Percentiles rank a stretch among this genome's conserved stretches.
These are phyloP conservation scores for Catharus bicknelli DNA, from an alignment of 2,113 vertebrate species.

Conservation along the genomic window DNA sequence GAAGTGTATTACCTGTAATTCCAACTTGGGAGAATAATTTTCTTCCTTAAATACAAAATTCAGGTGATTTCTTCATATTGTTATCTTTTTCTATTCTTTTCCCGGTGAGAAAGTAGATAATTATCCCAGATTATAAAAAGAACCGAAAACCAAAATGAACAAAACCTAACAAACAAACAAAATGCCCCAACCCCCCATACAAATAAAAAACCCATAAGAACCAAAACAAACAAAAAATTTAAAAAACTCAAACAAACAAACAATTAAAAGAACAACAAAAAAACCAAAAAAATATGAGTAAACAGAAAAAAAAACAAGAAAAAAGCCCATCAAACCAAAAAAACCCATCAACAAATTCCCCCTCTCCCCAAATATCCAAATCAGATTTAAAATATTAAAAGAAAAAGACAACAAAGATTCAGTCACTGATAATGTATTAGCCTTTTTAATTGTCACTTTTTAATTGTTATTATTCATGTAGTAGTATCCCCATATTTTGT, in stretches of 20 bases:
- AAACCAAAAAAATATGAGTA: rapidly evolving
- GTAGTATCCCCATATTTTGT: background rate
- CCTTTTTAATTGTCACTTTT: background rate
- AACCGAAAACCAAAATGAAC: background rate
- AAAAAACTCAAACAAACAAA: no score
- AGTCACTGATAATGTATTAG: background rate
- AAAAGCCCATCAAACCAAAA: background rate
- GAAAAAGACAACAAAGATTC: background rate
- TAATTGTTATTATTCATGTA: background rate
- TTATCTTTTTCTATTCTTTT: background rate
- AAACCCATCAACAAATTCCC: background rate
- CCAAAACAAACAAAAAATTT: no score
- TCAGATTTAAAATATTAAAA: background rate
- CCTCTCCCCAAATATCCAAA: rapidly evolving
- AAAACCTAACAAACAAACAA: background rate
- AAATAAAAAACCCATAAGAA: background rate
- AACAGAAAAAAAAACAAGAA: background rate
- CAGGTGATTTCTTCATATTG: rapidly evolving
- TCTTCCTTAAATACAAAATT: background rate
- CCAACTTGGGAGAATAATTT: background rate
- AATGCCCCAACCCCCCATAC: rapidly evolving
- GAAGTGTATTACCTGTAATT: background rate
- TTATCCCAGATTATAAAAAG: background rate
- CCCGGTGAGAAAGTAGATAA: background rate
- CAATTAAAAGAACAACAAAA: background rate